A percentile compares a stretch with the other conserved stretches of the same genome.
Evolutionary conservation across 2,113 vertebrate species (phyloP).

Genomic region (Anhinga rufa): DNA sequence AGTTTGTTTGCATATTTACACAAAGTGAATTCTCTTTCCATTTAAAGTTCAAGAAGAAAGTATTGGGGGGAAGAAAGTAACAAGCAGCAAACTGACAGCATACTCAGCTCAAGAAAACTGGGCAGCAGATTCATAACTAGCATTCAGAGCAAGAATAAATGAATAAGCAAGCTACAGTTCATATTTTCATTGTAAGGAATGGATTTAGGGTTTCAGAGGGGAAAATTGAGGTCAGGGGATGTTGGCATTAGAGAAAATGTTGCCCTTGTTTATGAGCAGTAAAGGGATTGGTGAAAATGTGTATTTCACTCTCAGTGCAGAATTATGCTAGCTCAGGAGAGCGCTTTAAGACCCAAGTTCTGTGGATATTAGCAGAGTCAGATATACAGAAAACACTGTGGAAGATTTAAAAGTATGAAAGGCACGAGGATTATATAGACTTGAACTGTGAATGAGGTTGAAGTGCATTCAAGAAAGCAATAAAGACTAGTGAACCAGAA

Average conservation of each 20-base stretch:
- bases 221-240: not conserved
- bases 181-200: not conserved
- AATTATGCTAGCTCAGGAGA: slow-evolving; percentile 1
- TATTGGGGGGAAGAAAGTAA: not conserved
- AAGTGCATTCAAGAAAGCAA: slow-evolving; percentile 73
- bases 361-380: slow-evolving; percentile 22
- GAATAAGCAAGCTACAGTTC: not conserved
- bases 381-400: slow-evolving; percentile 45
- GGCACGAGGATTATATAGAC: slow-evolving; percentile 66
- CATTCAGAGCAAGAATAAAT: not conserved
- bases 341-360: not conserved
- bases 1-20: not conserved
- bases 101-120: not conserved
- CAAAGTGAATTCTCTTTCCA: not conserved
- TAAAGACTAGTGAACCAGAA: slow-evolving; percentile 71
- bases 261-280: not conserved
- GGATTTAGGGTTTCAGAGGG: not conserved
- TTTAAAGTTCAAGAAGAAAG: not conserved
- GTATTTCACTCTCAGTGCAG: not conserved
- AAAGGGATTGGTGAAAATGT: slow-evolving; percentile 5
- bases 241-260: not conserved
- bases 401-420: slow-evolving; percentile 70
- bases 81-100: not conserved
- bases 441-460: slow-evolving; percentile 66
- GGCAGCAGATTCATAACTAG: not conserved